A percentile compares a stretch with the other conserved stretches of the same genome.
phyloP scores from a whole-genome alignment of 2,888 invertebrate species.

The Leptopterna dolabrata region DNA sequence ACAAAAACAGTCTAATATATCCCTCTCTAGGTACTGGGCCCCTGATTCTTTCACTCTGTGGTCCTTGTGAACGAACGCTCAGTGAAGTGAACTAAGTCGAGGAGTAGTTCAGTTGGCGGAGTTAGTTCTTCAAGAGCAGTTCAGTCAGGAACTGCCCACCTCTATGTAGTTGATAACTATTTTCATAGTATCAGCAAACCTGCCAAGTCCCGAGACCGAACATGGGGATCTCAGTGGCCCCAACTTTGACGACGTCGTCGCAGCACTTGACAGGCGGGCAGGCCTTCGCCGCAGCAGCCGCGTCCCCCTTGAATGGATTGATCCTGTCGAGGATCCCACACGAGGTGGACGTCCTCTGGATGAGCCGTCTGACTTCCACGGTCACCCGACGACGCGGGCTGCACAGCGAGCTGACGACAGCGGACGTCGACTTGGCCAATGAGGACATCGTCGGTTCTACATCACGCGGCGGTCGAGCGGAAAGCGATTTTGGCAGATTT shows the following conservation, averaged over 20 bases:
- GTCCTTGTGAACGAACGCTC: too few species aligned
- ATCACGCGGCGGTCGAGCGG: background rate
- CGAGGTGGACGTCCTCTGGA: background rate
- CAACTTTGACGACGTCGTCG: conserved; percentile 28
- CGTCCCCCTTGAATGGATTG: conserved; percentile 26
- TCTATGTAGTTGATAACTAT: too few species aligned
- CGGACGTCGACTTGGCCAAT: background rate
- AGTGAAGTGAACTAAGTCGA: too few species aligned
- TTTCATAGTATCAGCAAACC: conserved; percentile 10
- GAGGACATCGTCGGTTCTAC: background rate
- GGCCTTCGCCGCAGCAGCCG: background rate
- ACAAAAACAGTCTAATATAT: too few species aligned
- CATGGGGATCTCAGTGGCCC: conserved; percentile 28
- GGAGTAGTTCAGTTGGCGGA: too few species aligned
- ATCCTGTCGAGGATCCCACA: conserved; percentile 26
- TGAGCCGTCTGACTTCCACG: background rate
- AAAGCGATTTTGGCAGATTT: background rate
- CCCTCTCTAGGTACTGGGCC: too few species aligned
- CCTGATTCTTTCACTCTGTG: too few species aligned
- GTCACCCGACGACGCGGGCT: background rate
- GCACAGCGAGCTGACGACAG: background rate
- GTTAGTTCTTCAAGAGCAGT: too few species aligned
- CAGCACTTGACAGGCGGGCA: conserved; percentile 36
- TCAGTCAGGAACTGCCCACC: too few species aligned
- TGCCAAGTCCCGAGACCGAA: conserved; percentile 40